These are phyloP conservation scores for Ochotona curzoniae DNA, from an alignment of 2,113 vertebrate species.

Conservation along the genomic window DNA sequence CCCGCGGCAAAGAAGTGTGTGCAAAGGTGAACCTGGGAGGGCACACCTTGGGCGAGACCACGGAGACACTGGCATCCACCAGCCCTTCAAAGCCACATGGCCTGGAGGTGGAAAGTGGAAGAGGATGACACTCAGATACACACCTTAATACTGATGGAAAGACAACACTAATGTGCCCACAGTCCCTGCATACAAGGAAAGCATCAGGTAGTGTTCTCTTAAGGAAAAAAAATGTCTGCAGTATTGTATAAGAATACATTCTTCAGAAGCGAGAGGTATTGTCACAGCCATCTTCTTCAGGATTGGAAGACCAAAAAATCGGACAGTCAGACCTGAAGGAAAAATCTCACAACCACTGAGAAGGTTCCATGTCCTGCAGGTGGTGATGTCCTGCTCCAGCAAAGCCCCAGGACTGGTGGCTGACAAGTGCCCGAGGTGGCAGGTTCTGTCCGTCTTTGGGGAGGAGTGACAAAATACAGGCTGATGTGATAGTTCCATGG, in stretches of 20 bases:
- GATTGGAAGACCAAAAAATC: slow-evolving; percentile 73
- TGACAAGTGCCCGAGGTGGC: neutral
- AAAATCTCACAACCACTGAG: slow-evolving; percentile 14
- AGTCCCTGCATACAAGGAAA: slow-evolving; percentile 27
- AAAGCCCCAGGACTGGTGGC: too few relatives aligned
- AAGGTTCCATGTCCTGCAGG: neutral
- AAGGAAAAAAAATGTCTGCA: slow-evolving; percentile 48
- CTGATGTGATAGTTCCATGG: neutral
- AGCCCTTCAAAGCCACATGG: neutral
- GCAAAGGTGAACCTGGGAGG: neutral
- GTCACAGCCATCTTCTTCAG: slow-evolving; percentile 75
- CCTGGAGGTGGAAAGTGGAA: neutral
- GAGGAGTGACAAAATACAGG: neutral
- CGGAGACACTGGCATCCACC: neutral
- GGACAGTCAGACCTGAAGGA: slow-evolving; percentile 39
- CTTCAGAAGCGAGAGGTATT: slow-evolving; percentile 83
- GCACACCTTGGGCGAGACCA: neutral
- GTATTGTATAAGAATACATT: slow-evolving; percentile 81
- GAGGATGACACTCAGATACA: neutral
- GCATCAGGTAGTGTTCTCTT: slow-evolving; percentile 69
- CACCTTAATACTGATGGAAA: slow-evolving; percentile 54
- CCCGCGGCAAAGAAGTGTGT: neutral
- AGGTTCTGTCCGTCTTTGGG: neutral
- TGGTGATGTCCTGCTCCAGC: neutral
- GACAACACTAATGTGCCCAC: neutral